Evolutionary conservation across 2,113 vertebrate genomes (phyloP), one percentile per base, ranked within the genome.

Genomic region (Caranx melampygus): DNA sequence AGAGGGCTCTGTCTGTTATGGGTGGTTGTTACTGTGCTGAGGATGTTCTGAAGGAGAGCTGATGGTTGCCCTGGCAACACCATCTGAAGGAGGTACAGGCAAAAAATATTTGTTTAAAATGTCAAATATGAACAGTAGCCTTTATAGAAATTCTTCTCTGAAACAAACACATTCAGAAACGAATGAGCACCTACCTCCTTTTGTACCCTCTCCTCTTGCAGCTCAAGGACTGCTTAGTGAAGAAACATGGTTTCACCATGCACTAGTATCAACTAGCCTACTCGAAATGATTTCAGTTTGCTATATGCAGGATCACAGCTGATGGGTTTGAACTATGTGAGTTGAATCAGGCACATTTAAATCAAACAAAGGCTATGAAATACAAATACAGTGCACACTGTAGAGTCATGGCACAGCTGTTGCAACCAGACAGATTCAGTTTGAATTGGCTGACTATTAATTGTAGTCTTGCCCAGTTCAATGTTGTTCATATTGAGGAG

Each of bases 61-160:
- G n/a, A 72, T 57, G 37, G 79, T 85, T 79, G 59, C 82, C 60
- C 12, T 72, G 81, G 37, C 61, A 81, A 86, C 62, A 37, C 65
- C 44, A 74, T 60, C 31, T 65, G 18, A 71, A 61, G 47, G 16
- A n/a, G 42, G 11, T 31, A n/a, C 55, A 44, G 34, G 33, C 26
- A 10, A 45, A 35, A 55, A 67, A 47, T 49, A 34, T 34, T 65
- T 61, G 14, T 78, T 66, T 20, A 33, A 59, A 31, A 63, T 49
- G 18, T 55, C 37, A 34, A n/a, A 40, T 20, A 18, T 47, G 4
- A 57, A 58, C 34, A 69, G 34, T 2, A 54, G 4, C 14, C 33
- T 65, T 65, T 4, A 60, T 66, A 33, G 20, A 62, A 68, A 54
- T 70, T 26, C 26, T 26, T 26, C 26, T 21, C n/a, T 57, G 2